Evolutionary conservation across 1,140 invertebrate species (phyloP).

Genomic region (Samia ricini): DNA sequence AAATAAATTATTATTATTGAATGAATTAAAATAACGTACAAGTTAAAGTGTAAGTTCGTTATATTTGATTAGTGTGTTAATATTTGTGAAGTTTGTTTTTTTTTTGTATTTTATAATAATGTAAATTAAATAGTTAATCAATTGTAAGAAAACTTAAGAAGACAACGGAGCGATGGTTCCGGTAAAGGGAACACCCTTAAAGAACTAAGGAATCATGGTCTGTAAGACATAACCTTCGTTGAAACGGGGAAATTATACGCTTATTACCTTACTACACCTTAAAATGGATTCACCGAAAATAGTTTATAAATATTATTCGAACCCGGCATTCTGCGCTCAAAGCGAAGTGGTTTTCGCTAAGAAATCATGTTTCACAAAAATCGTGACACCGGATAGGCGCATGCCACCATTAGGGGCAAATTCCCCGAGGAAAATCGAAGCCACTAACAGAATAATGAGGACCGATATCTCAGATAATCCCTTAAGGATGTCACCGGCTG

Average conservation of each 20-base stretch:
- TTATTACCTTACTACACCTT: slow-evolving; percentile 14
- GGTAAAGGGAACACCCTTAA: slow-evolving; percentile 41
- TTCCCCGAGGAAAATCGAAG: slow-evolving; percentile 52
- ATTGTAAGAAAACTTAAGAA: no score
- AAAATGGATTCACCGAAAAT: slow-evolving; percentile 75
- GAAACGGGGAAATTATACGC: slow-evolving; percentile 39
- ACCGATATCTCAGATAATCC: slow-evolving; percentile 77
- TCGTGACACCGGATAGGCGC: slow-evolving; percentile 45
- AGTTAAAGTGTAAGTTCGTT: neutral
- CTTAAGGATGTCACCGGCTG: slow-evolving; percentile 53
- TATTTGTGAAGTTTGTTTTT: neutral
- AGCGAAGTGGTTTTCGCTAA: slow-evolving; percentile 81
- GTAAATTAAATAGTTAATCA: neutral
- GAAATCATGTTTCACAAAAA: slow-evolving; percentile 61
- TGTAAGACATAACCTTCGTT: slow-evolving; percentile 5
- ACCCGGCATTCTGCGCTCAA: slow-evolving; percentile 87
- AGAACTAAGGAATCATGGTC: slow-evolving; percentile 42
- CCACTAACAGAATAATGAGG: slow-evolving; percentile 54
- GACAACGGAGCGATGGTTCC: no score
- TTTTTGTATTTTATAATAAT: neutral
- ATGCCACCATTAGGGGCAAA: slow-evolving; percentile 66
- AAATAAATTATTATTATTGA: slow-evolving; percentile 16
- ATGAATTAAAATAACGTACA: slow-evolving; percentile 4
- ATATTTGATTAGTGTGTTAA: neutral
- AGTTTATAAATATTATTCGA: slow-evolving; percentile 82